Evolutionary conservation across 2,888 invertebrate species (phyloP).

Genomic region (Drosophila borealis): DNA sequence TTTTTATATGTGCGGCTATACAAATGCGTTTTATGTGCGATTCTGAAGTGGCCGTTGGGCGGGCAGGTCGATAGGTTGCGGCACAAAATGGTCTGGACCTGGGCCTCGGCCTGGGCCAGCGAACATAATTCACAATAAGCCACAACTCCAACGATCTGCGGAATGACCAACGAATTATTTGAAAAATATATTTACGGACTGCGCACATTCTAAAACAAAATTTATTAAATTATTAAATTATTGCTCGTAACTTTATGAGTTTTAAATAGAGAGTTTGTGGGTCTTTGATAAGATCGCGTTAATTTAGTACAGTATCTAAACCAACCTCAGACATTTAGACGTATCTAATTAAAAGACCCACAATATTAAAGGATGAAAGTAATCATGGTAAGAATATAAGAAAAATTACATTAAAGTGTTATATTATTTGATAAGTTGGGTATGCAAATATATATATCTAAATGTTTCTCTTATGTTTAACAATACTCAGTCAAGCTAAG

Average conservation of each 20-base stretch:
- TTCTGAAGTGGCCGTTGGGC: constrained; percentile 45
- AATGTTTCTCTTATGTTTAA: no score
- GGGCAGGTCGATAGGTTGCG: background rate
- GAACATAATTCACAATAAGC: constrained; percentile 46
- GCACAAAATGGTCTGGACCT: background rate
- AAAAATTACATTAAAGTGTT: no score
- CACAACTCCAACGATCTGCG: constrained; percentile 23
- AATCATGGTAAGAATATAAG: no score
- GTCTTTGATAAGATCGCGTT: no score
- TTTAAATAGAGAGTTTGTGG: background rate
- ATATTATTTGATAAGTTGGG: no score
- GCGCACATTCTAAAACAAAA: background rate
- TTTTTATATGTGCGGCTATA: constrained; percentile 48
- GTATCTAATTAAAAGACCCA: no score
- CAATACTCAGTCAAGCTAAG: no score
- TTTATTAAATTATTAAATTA: constrained; percentile 12
- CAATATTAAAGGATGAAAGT: no score
- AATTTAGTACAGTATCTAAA: no score
- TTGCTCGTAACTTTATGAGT: background rate
- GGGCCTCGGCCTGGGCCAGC: background rate
- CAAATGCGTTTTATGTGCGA: constrained; percentile 64
- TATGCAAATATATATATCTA: no score
- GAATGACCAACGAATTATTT: constrained; percentile 25
- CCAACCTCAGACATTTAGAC: no score
- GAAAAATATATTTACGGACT: constrained; percentile 7